phyloP scores from a whole-genome alignment of 1,140 invertebrate species.

The Drosophila repleta region DNA sequence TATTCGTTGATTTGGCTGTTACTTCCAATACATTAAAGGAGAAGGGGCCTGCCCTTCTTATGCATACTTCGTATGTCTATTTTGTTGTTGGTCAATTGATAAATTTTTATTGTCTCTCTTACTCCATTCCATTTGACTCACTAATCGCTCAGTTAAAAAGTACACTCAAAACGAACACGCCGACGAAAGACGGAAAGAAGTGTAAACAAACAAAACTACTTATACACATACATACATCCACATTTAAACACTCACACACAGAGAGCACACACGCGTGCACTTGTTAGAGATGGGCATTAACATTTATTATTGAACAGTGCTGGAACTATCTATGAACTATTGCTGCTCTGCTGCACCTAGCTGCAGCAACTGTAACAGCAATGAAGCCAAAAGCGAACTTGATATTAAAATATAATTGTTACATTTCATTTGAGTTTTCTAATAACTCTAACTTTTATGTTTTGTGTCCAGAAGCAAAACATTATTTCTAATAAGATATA shows the following conservation, averaged over 20 bases:
- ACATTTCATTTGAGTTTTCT: too few relatives aligned
- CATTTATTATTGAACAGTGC: too few relatives aligned
- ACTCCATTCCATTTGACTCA: conserved; percentile 20
- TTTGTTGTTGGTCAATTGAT: conserved; percentile 76
- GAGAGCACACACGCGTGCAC: conserved; percentile 17
- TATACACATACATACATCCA: too few relatives aligned
- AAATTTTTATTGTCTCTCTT: conserved; percentile 72
- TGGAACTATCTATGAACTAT: too few relatives aligned
- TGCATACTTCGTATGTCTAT: conserved; percentile 63
- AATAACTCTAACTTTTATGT: too few relatives aligned
- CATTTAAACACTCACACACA: neutral
- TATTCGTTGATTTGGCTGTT: conserved; percentile 69
- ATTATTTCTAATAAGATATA: too few relatives aligned
- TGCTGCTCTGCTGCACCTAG: too few relatives aligned
- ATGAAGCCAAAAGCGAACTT: too few relatives aligned
- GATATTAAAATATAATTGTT: too few relatives aligned
- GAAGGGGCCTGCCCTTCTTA: conserved; percentile 48
- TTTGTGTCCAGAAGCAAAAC: too few relatives aligned
- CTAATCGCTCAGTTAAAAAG: conserved; percentile 76
- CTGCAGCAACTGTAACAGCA: too few relatives aligned
- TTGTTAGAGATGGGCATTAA: conserved; percentile 29
- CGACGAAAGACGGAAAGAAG: conserved; percentile 18
- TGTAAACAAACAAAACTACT: conserved; percentile 54
- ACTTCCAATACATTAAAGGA: conserved; percentile 75
- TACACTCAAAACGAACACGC: conserved; percentile 27